Evolutionary conservation across 2,888 invertebrate species (phyloP).

Genomic region (Chrysopilus asiliformis): DNA sequence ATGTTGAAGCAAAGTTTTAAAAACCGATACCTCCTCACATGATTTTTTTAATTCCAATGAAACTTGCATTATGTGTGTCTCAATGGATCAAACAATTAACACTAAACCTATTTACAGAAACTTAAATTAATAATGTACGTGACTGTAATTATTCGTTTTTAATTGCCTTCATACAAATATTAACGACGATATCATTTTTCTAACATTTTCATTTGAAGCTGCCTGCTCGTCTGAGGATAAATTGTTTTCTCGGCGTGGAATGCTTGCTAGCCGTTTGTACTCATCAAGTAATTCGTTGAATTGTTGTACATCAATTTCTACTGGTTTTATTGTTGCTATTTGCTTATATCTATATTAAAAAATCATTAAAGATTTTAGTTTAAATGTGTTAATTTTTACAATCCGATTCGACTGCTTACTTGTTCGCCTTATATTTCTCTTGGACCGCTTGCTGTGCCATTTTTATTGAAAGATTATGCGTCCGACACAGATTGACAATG

Average conservation of each 20-base stretch:
- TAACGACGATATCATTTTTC: slow-evolving; percentile 21
- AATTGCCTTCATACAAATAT: no score
- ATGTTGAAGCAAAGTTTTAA: no score
- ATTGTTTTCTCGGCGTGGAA: slow-evolving; percentile 6
- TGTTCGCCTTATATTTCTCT: slow-evolving; percentile 74
- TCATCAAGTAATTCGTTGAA: slow-evolving; percentile 22
- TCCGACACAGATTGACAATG: slow-evolving; percentile 51
- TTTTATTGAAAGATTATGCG: slow-evolving; percentile 52
- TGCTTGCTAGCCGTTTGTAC: slow-evolving; percentile 13
- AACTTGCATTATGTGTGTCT: no score
- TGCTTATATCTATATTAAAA: slow-evolving; percentile 23
- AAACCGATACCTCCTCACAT: no score
- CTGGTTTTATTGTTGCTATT: slow-evolving; percentile 25
- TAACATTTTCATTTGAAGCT: slow-evolving; percentile 20
- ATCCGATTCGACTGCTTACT: slow-evolving; percentile 37
- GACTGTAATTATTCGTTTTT: no score
- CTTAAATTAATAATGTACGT: no score
- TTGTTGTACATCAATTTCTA: slow-evolving; percentile 22
- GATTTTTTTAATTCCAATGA: no score
- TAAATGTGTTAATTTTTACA: neutral
- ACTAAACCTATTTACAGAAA: no score
- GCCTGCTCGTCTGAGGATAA: slow-evolving; percentile 9
- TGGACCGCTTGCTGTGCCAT: slow-evolving; percentile 71
- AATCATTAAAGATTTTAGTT: neutral
- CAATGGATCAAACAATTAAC: no score